Evolutionary conservation across 2,113 vertebrate genomes (phyloP).

Genomic region (Dinomys branickii): DNA sequence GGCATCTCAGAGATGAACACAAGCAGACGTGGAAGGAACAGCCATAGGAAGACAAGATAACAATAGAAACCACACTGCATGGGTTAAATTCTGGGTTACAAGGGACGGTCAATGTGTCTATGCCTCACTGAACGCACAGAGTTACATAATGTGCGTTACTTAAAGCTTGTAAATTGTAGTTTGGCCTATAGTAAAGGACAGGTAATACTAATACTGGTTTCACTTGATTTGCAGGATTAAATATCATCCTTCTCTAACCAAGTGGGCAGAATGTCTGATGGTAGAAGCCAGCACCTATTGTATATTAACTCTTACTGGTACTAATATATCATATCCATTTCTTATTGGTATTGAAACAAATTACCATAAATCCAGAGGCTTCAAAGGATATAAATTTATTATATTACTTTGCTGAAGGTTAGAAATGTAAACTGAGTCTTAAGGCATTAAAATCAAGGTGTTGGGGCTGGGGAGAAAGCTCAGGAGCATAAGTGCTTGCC

Average conservation of each 20-base stretch:
- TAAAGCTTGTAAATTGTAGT: not conserved
- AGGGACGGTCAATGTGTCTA: not conserved
- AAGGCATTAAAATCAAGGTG: not conserved
- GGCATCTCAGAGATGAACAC: not conserved
- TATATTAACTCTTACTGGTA: not conserved
- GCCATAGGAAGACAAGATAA: rapidly evolving
- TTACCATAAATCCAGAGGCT: not conserved
- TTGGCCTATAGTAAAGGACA: not conserved
- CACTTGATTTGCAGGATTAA: not conserved
- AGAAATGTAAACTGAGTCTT: not conserved
- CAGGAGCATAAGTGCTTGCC: no score
- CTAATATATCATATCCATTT: not conserved
- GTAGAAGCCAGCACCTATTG: not conserved
- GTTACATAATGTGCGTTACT: not conserved
- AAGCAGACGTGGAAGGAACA: not conserved
- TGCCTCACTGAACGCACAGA: not conserved
- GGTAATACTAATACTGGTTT: not conserved
- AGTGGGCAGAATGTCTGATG: not conserved
- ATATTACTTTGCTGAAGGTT: not conserved
- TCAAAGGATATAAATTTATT: not conserved
- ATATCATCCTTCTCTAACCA: not conserved
- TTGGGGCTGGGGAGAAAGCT: no score
- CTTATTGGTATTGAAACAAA: not conserved
- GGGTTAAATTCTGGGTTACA: not conserved
- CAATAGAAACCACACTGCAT: not conserved